Conservation (phyloP, 35 echinoderm and acorn worm genomes). For the Patiria miniata region DNA sequence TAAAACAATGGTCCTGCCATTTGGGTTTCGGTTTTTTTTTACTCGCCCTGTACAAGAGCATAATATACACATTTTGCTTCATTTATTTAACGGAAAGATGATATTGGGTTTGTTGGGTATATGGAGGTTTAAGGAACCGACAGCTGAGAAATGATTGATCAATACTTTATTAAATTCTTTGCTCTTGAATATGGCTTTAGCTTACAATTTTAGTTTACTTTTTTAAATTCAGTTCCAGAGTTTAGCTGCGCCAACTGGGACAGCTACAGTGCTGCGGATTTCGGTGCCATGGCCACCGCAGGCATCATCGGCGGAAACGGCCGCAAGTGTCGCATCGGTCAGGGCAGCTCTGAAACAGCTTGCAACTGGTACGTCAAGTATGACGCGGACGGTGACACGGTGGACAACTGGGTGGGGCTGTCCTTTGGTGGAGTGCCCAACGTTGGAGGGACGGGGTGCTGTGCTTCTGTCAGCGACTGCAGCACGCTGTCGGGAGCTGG, state of each 20-base stretch:
- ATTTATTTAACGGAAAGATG: no score
- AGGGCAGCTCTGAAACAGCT: neutral
- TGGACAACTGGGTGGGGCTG: neutral
- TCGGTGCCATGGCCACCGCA: neutral
- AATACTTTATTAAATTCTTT: no score
- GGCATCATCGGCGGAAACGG: neutral
- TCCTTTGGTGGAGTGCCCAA: neutral
- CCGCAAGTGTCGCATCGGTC: neutral
- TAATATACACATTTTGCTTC: no score
- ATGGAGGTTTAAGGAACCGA: no score
- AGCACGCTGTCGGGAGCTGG: neutral
- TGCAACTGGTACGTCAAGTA: neutral
- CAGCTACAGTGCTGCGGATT: neutral
- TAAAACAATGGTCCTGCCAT: no score
- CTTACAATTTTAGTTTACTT: no score
- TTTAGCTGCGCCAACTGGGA: slow-evolving; percentile 2
- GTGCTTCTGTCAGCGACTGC: neutral
- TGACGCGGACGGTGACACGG: neutral
- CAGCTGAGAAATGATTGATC: no score
- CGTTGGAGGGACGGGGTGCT: neutral
- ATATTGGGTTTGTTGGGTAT: no score
- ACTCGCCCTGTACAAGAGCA: no score
- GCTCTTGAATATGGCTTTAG: no score
- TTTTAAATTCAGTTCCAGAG: no score
- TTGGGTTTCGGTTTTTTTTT: no score